Evolutionary conservation across 2,113 vertebrate genomes (phyloP).

Genomic region (Plestiodon gilberti): DNA sequence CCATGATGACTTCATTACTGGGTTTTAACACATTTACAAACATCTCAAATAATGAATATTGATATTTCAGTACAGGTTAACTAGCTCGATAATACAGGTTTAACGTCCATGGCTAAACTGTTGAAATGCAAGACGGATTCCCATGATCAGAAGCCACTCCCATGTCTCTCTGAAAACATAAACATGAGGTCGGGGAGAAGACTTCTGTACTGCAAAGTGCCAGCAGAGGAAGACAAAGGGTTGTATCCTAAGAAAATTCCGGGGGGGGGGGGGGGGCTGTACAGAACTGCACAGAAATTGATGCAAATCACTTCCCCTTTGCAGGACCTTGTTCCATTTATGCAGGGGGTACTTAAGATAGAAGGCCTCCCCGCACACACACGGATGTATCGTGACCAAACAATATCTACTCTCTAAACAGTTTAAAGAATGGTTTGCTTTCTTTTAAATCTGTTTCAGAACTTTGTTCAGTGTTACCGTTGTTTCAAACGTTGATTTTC

Average conservation of each 20-base stretch:
- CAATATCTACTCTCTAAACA: neutral
- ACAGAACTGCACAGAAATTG: too few species aligned
- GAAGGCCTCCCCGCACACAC: too few species aligned
- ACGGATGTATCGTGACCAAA: neutral
- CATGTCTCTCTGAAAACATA: neutral
- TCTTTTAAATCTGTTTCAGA: neutral
- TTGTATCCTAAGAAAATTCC: neutral
- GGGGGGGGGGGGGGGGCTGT: too few species aligned
- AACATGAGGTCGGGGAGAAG: neutral
- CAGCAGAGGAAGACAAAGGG: neutral
- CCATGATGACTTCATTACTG: neutral
- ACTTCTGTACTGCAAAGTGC: neutral
- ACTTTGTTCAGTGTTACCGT: too few species aligned
- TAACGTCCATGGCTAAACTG: neutral
- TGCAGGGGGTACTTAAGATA: too few species aligned
- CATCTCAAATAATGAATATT: neutral
- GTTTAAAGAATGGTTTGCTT: neutral
- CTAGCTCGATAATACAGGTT: neutral
- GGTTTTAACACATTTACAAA: neutral
- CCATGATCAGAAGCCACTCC: neutral
- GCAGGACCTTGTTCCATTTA: too few species aligned
- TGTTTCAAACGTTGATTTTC: neutral
- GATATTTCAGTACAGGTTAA: neutral
- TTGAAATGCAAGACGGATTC: neutral
- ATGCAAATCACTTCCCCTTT: too few species aligned